Base-by-base conservation (phyloP, 2,888 invertebrate genomes). In the Artemia sp. region DNA sequence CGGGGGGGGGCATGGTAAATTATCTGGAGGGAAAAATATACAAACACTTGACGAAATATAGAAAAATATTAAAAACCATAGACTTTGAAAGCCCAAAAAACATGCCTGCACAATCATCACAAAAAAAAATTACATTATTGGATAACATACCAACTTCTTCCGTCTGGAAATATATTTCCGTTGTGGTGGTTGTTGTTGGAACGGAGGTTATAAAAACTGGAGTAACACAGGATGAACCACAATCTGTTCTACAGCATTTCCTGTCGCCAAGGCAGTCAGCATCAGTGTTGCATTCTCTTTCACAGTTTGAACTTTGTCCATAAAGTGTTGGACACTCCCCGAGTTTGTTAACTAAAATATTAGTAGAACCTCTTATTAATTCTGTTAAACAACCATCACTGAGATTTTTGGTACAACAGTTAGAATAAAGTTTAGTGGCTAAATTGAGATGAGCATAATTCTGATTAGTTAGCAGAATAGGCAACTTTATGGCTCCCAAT, bases 201-300 rank as follows among this genome's bases (percentile, higher is more conserved):
- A 52, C 38, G 19, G 8, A 24, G 12, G 69, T 72, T 12, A 58
- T 24, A 51, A 67, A 52, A 8, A 78, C 77, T 8, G 87, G 85
- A 71, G 80, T 81, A 4, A 85, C 78, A 76, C 92, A 93, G 51
- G 85, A 81, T 51, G 82, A 81, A 66, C 87, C 86, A 77, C 93
- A 92, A 69, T 88, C 89, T 74, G 85, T 85, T 72, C 79, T 78
- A 78, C 93, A 94, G 77, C 93, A 93, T 78, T 92, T 93, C 76
- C 85, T 82, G 50, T 84, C 84, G 52, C 85, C 85, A 12, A 83
- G 79, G 77, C 93, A 94, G 76, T 91, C 89, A 0, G 89, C 88
- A 77, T 93, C 93, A 70, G 85, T 85, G 72, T 81, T 79, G 76
- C 93, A 93, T 68, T 68, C 68, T 12, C 52, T 38, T 10, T 82